phyloP scores from a whole-genome alignment of 2,797 vertebrate species.

The Nasua narica region DNA sequence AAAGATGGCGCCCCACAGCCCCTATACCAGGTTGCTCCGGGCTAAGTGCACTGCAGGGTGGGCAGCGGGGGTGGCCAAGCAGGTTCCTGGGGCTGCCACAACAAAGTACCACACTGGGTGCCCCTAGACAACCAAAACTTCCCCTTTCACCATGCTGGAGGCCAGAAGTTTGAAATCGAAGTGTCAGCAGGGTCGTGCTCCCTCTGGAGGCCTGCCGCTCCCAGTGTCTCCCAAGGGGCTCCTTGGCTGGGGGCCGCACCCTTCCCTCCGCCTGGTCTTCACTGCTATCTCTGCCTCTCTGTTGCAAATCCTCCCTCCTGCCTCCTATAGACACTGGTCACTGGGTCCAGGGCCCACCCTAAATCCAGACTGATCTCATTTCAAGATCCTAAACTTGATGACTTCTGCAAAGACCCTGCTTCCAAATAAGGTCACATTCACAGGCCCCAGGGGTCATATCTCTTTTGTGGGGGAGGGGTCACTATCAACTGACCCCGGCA shows the following conservation, averaged over 20 bases:
- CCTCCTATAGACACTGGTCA: too few relatives aligned
- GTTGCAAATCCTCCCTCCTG: neutral
- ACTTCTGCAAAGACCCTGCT: neutral
- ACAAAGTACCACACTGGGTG: accelerated
- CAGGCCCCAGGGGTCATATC: neutral
- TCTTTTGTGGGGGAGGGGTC: neutral
- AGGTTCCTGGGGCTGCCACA: neutral
- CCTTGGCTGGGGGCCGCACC: neutral
- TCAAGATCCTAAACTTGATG: neutral
- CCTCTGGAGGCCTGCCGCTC: neutral
- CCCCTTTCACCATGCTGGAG: neutral
- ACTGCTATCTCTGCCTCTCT: neutral
- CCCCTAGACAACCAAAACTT: accelerated
- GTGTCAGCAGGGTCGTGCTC: neutral
- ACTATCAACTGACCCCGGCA: neutral
- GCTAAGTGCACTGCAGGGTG: accelerated
- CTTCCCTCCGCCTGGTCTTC: neutral
- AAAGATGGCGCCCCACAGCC: neutral
- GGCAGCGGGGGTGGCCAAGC: neutral
- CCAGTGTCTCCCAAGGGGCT: neutral
- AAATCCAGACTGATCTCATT: neutral
- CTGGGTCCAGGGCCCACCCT: neutral
- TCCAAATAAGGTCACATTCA: neutral
- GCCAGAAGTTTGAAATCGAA: neutral
- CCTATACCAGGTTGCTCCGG: neutral